Base-by-base conservation (phyloP, 30 jellyfish, hydroid and myxozoan species). In the Aurelia sp. region DNA sequence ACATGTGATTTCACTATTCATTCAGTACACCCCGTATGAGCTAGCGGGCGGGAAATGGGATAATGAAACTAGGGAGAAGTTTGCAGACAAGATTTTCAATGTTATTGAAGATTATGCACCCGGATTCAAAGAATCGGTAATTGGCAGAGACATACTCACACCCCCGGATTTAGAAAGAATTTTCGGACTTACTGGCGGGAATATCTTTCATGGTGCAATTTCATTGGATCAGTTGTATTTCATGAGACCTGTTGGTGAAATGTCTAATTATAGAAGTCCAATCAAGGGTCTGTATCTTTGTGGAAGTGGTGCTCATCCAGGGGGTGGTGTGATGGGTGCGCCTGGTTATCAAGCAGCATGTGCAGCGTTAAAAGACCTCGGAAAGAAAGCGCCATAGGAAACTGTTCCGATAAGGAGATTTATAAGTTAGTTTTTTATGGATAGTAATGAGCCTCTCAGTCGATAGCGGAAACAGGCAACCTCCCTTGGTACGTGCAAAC, bases 281-380 rank as follows among this genome's bases (percentile, higher is more conserved):
- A 51, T 84, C 22, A 59, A 72, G 51, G 88, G 88, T 27, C 69
- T 84, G 27, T 84, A 84, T 84, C 67, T 84, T 27, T 84, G 93
- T 51, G 87, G 88, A 17, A 73, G 88, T 72, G 93, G 88, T 31
- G 88, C 88, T 17, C 93, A 84, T 52, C 93, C 93, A 11, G 93
- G 93, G 21, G 93, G 93, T 44, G 93, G 93, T 63, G 93, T 84
- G 5, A 72, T 73, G 87, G 93, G 93, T 31, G 81, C 88, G 0
- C 93, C 93, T 38, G 93, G 93, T 27, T 63, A 63, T 48, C 77
- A 84, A 4, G 93, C 93, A 18, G 93, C 93, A 4, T 52, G 20
- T 15, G 84, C 57, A 44, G 86, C 82, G 1, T 55, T 82, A 55
- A 55, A 60, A 4, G 74, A 53, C 18, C 31, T 82, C n/a, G 86